These are phyloP conservation scores for Teleogryllus oceanicus DNA, from an alignment of 2,888 invertebrate genomes.

Conservation along the genomic window DNA sequence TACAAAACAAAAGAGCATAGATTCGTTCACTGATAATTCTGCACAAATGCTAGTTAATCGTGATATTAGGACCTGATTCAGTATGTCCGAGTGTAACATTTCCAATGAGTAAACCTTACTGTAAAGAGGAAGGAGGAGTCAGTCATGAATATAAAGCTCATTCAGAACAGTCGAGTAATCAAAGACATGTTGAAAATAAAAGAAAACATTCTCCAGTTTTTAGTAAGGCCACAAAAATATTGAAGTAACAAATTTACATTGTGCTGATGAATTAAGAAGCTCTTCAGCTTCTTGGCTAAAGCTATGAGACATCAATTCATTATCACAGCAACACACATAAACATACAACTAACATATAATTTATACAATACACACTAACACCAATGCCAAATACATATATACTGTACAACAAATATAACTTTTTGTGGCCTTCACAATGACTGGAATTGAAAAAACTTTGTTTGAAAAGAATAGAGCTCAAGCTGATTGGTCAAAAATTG, in stretches of 20 bases:
- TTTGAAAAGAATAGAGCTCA: conserved; percentile 30
- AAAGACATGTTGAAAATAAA: conserved; percentile 25
- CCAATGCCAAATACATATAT: neutral
- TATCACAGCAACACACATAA: conserved; percentile 18
- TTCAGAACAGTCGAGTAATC: conserved; percentile 27
- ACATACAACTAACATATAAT: conserved; percentile 11
- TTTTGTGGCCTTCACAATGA: conserved; percentile 29
- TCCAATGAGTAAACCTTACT: conserved; percentile 39
- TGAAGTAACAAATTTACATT: neutral
- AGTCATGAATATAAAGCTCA: conserved; percentile 34
- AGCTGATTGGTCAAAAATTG: conserved; percentile 28
- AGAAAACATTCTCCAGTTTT: conserved; percentile 27
- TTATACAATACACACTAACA: conserved; percentile 11
- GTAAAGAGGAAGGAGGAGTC: conserved; percentile 38
- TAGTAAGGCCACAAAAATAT: conserved; percentile 31
- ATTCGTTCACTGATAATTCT: conserved; percentile 23
- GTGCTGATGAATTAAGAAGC: neutral
- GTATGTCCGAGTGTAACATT: conserved; percentile 32
- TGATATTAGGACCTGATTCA: conserved; percentile 10
- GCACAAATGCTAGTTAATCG: neutral
- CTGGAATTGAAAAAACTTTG: conserved; percentile 28
- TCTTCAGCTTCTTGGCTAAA: neutral
- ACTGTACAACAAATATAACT: neutral
- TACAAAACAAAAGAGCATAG: conserved; percentile 28
- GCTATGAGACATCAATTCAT: conserved; percentile 9